Percentiles rank a stretch among this genome's conserved stretches.
These are phyloP conservation scores for Drosophila neutralis DNA, from an alignment of 2,888 invertebrate genomes.

Conservation along the genomic window DNA sequence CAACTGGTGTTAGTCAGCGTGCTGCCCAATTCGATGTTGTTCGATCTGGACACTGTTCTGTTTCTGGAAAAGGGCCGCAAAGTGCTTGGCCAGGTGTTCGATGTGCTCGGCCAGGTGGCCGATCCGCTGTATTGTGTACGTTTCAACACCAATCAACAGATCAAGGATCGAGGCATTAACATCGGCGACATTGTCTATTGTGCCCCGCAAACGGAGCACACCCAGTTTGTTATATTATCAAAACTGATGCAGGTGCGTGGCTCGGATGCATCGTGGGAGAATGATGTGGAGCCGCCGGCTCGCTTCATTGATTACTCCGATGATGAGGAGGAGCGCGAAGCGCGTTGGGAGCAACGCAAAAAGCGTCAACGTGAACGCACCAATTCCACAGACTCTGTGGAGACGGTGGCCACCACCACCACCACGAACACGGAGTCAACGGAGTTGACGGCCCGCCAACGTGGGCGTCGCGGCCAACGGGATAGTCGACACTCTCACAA, in stretches of 20 bases:
- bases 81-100: slow-evolving; percentile 91
- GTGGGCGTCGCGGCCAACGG: slow-evolving; percentile 54
- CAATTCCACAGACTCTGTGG: slow-evolving; percentile 61
- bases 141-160: slow-evolving; percentile 93
- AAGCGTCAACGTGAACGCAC: slow-evolving; percentile 73
- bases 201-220: slow-evolving; percentile 91
- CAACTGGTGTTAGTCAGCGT: slow-evolving; percentile 90
- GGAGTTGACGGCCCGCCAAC: slow-evolving; percentile 41
- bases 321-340: slow-evolving; percentile 92
- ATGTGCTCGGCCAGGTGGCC: slow-evolving; percentile 95
- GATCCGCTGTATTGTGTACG: slow-evolving; percentile 95
- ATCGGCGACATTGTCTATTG: slow-evolving; percentile 91
- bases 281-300: slow-evolving; percentile 92
- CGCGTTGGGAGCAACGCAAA: slow-evolving; percentile 83
- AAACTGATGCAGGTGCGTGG: slow-evolving; percentile 91
- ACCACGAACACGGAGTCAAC: slow-evolving; percentile 37
- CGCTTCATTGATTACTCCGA: slow-evolving; percentile 92
- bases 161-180: slow-evolving; percentile 88
- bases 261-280: slow-evolving; percentile 94
- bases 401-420: slow-evolving; percentile 41
- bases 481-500: slow-evolving; percentile 32
- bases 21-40: slow-evolving; percentile 89
- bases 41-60: slow-evolving; percentile 94
- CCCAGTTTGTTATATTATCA: slow-evolving; percentile 90
- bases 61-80: slow-evolving; percentile 92